Evolutionary conservation across 2,113 vertebrate genomes (phyloP).

Genomic region (Gorilla gorilla): DNA sequence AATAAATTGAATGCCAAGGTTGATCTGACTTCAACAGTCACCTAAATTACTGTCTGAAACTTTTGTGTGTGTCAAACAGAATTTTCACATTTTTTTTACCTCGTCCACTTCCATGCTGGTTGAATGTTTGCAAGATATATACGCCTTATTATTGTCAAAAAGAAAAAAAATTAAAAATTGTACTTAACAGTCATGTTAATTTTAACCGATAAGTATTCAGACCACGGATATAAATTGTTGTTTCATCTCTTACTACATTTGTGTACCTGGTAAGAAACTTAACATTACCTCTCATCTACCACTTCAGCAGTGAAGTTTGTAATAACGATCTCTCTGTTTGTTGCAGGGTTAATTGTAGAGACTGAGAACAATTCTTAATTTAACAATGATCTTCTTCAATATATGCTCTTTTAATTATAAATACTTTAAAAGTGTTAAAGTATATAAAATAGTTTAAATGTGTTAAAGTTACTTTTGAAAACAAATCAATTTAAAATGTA

Average conservation of each 20-base stretch:
- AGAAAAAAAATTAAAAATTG: slow-evolving; percentile 7
- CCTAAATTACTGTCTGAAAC: slow-evolving; percentile 27
- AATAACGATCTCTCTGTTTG: background rate
- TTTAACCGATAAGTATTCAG: background rate
- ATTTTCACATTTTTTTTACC: background rate
- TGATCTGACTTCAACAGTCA: background rate
- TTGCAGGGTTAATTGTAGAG: background rate
- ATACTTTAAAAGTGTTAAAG: background rate
- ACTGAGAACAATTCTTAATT: background rate
- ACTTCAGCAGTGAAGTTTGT: background rate
- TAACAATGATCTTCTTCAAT: background rate
- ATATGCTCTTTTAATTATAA: background rate
- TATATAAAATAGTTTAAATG: background rate
- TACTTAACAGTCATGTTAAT: background rate
- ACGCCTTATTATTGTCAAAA: background rate
- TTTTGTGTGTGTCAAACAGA: background rate
- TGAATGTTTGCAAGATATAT: background rate
- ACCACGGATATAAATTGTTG: background rate
- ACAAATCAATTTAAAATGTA: slow-evolving; percentile 11
- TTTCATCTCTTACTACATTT: background rate
- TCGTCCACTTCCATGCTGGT: background rate
- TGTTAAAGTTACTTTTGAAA: background rate
- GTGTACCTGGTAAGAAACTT: background rate
- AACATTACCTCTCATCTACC: background rate
- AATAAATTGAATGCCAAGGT: slow-evolving; percentile 47